Percentiles rank a stretch among this genome's conserved stretches.
These are phyloP conservation scores for Rallus limicola DNA, from an alignment of 2,113 vertebrate genomes.

Conservation along the genomic window DNA sequence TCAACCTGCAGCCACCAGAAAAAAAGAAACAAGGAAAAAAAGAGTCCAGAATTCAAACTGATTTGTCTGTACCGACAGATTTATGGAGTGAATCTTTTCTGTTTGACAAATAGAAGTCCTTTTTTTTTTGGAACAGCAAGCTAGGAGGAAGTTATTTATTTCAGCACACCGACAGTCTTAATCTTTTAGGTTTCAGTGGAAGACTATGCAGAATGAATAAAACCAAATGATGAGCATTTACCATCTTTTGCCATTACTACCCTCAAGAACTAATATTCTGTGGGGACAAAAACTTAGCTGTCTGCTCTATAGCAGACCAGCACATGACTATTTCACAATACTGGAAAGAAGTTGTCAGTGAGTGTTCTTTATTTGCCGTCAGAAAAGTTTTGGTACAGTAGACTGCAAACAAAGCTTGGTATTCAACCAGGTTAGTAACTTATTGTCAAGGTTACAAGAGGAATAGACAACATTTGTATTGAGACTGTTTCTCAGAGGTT, in stretches of 20 bases:
- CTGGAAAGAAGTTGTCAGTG: conserved; percentile 30
- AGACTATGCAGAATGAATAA: conserved; percentile 8
- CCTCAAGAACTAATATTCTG: not conserved
- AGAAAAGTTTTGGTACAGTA: conserved; percentile 24
- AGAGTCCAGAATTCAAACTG: not conserved
- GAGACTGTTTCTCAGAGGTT: conserved; percentile 19
- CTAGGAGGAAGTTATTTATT: not conserved
- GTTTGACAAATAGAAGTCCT: not conserved
- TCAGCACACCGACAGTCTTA: not conserved
- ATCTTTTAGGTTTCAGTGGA: not conserved
- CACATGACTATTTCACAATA: not conserved
- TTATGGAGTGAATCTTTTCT: not conserved
- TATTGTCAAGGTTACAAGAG: conserved; percentile 53
- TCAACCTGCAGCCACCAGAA: not conserved
- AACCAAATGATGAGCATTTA: conserved; percentile 34
- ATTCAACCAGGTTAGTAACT: conserved; percentile 42
- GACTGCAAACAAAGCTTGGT: conserved; percentile 30
- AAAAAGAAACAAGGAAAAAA: not conserved
- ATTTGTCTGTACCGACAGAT: not conserved
- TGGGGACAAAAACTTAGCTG: not conserved
- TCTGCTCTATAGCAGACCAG: not conserved
- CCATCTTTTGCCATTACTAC: conserved; percentile 22
- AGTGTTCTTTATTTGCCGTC: not conserved
- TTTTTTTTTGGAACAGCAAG: not conserved
- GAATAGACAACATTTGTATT: conserved; percentile 8